Evolutionary conservation across 2,888 invertebrate genomes (phyloP).

Genomic region (Andrena minutula): DNA sequence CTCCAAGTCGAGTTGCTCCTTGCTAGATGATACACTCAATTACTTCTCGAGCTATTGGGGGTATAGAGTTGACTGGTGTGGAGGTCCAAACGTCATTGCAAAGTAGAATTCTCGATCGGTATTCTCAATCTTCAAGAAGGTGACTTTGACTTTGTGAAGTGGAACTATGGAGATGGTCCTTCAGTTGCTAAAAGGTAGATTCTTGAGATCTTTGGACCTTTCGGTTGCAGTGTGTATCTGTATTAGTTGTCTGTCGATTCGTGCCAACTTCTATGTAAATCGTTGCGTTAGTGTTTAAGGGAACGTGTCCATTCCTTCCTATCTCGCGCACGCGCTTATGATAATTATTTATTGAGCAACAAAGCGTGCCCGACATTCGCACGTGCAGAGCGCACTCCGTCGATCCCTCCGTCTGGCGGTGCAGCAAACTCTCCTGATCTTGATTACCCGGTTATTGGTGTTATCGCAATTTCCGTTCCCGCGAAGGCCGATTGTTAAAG

Average conservation of each 20-base stretch:
- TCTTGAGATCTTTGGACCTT: neutral
- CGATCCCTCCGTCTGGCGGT: neutral
- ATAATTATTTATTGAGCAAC: conserved; percentile 29
- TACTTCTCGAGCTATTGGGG: neutral
- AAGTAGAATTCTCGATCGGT: neutral
- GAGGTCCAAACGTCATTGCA: neutral
- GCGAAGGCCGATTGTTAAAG: conserved; percentile 60
- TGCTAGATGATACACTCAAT: neutral
- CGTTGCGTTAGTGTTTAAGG: neutral
- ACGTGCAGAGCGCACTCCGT: conserved; percentile 22
- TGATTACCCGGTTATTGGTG: conserved; percentile 55
- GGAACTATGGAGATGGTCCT: no score
- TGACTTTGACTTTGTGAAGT: no score
- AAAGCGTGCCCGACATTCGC: conserved; percentile 18
- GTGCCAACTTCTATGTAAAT: neutral
- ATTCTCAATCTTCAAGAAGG: no score
- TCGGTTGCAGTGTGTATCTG: neutral
- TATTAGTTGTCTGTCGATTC: neutral
- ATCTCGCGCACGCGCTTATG: neutral
- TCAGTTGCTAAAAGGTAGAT: no score
- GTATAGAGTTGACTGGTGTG: neutral
- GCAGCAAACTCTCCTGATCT: conserved; percentile 46
- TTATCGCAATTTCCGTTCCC: conserved; percentile 64
- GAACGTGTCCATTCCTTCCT: neutral
- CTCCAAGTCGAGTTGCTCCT: neutral